phyloP scores from a whole-genome alignment of 1,140 invertebrate species.

The Drosophila lacteicornis region DNA sequence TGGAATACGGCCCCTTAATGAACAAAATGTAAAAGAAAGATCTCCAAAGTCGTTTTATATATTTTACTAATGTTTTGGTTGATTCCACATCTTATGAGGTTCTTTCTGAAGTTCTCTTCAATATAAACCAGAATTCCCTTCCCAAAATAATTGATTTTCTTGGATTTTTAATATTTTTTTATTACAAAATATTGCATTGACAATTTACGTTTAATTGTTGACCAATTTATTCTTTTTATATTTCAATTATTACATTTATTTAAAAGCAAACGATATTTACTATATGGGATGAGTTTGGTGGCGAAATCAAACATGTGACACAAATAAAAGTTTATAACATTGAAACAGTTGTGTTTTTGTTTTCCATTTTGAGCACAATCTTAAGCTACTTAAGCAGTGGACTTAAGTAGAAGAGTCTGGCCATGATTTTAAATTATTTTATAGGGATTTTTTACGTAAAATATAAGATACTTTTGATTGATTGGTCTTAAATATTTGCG shows the following conservation, averaged over 20 bases:
- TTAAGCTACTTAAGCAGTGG: conserved; percentile 53
- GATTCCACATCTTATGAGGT: no score
- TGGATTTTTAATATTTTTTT: conserved; percentile 59
- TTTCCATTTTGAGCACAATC: conserved; percentile 50
- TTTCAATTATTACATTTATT: conserved; percentile 57
- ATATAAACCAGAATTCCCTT: neutral
- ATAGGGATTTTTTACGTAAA: conserved; percentile 26
- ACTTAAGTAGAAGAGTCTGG: conserved; percentile 64
- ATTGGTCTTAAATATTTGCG: conserved; percentile 63
- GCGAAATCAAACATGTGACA: conserved; percentile 26
- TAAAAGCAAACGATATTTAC: conserved; percentile 57
- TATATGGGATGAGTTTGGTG: conserved; percentile 61
- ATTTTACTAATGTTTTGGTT: no score
- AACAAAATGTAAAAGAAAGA: neutral
- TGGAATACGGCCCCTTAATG: no score
- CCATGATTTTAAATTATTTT: neutral
- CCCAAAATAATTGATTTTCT: neutral
- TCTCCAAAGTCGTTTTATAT: no score
- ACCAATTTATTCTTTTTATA: conserved; percentile 48
- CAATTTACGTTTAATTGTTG: conserved; percentile 61
- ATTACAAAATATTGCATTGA: conserved; percentile 82
- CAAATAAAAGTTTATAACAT: conserved; percentile 27
- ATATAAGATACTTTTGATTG: conserved; percentile 71
- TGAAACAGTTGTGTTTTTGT: conserved; percentile 8
- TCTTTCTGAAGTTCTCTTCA: neutral